These are phyloP conservation scores for Melinopterus prodromus DNA, from an alignment of 2,888 invertebrate species.

Conservation along the genomic window DNA sequence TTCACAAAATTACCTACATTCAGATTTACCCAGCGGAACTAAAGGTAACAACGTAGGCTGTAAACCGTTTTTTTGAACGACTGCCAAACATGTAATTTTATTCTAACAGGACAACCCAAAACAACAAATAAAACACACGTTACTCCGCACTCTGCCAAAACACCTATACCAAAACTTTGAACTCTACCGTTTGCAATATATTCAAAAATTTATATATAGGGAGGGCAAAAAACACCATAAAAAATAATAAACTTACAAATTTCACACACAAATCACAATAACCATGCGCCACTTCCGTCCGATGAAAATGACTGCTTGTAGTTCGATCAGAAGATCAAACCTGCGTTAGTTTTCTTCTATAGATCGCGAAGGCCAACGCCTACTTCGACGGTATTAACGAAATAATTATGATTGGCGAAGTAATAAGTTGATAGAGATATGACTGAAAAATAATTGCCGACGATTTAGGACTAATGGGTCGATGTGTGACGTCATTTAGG, in stretches of 20 bases:
- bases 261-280: not conserved
- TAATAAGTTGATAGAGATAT: not conserved
- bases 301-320: not conserved
- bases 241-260: conserved; percentile 10
- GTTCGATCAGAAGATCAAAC: not conserved
- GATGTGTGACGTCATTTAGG: not conserved
- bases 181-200: not conserved
- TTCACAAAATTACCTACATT: not conserved
- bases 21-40: not conserved
- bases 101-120: not conserved
- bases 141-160: not conserved
- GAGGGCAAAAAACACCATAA: not conserved
- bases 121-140: not conserved
- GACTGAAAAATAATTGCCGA: not conserved
- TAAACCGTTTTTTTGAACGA: not conserved
- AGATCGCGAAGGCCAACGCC: conserved; percentile 20
- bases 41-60: not conserved
- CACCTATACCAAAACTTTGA: not conserved
- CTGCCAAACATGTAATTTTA: not conserved
- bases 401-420: not conserved
- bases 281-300: not conserved
- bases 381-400: not conserved
- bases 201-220: not conserved
- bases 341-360: conserved; percentile 17
- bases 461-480: not conserved